Evolutionary conservation across 2,797 vertebrate species (phyloP).

Genomic region (Rhinogobio ventralis): DNA sequence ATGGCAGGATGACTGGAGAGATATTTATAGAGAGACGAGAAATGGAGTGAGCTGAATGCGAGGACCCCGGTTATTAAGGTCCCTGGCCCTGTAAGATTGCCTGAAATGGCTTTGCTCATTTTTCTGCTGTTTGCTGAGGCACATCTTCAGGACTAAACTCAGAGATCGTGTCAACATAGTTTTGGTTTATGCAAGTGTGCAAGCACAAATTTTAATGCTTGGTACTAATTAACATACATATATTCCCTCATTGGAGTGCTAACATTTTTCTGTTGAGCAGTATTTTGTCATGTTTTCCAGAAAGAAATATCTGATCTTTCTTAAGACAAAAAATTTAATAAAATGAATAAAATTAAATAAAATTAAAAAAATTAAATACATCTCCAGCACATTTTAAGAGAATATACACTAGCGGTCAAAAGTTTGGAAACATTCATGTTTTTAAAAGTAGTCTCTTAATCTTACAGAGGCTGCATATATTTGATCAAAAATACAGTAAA

Average conservation of each 20-base stretch:
- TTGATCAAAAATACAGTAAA: too few species aligned
- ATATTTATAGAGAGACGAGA: slow-evolving; percentile 49
- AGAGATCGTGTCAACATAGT: slow-evolving; percentile 5
- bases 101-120: slow-evolving; percentile 47
- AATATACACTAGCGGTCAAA: too few species aligned
- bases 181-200: slow-evolving; percentile 9
- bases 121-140: slow-evolving; percentile 50
- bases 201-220: not conserved
- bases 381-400: too few species aligned
- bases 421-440: too few species aligned
- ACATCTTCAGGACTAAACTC: slow-evolving; percentile 53
- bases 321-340: too few species aligned
- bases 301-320: not conserved
- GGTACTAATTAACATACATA: not conserved
- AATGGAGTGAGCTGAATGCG: slow-evolving; percentile 46
- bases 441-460: too few species aligned
- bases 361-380: too few species aligned
- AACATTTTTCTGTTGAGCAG: too few species aligned
- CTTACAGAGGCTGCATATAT: too few species aligned
- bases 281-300: not conserved
- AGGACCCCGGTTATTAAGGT: slow-evolving; percentile 61
- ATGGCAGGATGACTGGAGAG: slow-evolving; percentile 35
- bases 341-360: too few species aligned
- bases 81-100: slow-evolving; percentile 56
- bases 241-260: too few species aligned